phyloP scores from a whole-genome alignment of 2,113 vertebrate genomes.

The Menidia beryllina region DNA sequence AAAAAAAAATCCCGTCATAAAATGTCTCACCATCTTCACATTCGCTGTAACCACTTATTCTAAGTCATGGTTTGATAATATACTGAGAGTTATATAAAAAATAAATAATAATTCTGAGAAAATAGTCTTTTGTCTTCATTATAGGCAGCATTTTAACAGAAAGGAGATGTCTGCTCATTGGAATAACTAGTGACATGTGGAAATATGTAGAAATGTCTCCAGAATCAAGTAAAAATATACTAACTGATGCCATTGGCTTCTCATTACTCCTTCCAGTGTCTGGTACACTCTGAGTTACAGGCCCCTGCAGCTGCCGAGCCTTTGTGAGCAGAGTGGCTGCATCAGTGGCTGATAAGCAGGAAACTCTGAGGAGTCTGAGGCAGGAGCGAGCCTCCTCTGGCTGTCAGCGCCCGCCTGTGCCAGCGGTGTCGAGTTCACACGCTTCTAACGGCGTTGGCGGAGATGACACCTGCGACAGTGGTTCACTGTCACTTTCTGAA shows the following conservation, averaged over 20 bases:
- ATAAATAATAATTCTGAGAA: too few species aligned
- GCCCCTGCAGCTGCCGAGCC: constrained; percentile 59
- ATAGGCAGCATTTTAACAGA: too few species aligned
- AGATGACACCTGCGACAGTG: constrained; percentile 25
- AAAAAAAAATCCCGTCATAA: neutral
- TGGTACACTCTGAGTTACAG: constrained; percentile 37
- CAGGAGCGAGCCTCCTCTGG: constrained; percentile 30
- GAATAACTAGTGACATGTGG: neutral
- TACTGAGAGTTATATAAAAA: too few species aligned
- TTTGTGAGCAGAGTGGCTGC: constrained; percentile 36
- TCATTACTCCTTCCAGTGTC: constrained; percentile 26
- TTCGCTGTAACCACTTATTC: too few species aligned
- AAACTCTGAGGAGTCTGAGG: constrained; percentile 41
- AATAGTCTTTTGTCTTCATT: too few species aligned
- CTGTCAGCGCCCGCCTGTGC: constrained; percentile 42
- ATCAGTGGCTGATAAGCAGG: constrained; percentile 65
- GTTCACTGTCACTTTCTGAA: constrained; percentile 17
- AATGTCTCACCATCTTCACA: too few species aligned
- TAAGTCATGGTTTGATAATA: too few species aligned
- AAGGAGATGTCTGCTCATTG: too few species aligned
- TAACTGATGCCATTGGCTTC: constrained; percentile 5
- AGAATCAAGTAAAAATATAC: too few species aligned
- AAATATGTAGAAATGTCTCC: too few species aligned
- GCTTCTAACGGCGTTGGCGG: constrained; percentile 32
- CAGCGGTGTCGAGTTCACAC: constrained; percentile 17